These are phyloP conservation scores for Pangasianodon gigas DNA, from an alignment of 2,113 vertebrate species.

Conservation along the genomic window DNA sequence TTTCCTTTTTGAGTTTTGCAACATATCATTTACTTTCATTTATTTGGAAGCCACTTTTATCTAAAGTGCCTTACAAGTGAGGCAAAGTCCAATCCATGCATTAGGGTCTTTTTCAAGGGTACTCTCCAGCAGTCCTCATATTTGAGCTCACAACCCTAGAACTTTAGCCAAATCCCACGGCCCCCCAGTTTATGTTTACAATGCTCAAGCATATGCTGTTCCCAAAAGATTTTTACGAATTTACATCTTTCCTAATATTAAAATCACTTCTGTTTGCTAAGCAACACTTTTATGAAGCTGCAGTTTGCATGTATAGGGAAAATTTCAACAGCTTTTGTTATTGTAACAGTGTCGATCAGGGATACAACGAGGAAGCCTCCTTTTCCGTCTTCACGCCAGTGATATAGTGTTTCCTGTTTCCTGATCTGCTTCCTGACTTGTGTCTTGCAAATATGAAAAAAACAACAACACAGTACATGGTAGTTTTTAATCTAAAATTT, in stretches of 20 bases:
- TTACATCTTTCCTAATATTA: background rate
- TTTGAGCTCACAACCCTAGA: background rate
- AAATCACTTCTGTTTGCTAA: background rate
- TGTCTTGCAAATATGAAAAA: background rate
- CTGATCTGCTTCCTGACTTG: constrained; percentile 18
- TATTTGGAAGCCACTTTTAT: background rate
- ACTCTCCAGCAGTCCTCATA: too few species aligned
- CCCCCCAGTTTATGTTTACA: background rate
- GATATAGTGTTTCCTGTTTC: constrained; percentile 32
- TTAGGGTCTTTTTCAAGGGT: background rate
- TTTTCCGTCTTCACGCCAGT: constrained; percentile 11
- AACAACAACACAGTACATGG: background rate
- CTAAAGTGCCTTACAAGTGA: background rate
- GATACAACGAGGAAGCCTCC: constrained; percentile 3
- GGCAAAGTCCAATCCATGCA: background rate
- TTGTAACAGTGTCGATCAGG: background rate
- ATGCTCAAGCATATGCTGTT: background rate
- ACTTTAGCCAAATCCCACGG: background rate
- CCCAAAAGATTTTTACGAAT: background rate
- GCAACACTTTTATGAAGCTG: background rate
- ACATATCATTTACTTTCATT: background rate
- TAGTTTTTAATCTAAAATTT: background rate
- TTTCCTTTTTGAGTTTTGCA: background rate
- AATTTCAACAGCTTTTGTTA: constrained; percentile 3
- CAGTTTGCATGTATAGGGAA: background rate